A percentile compares a stretch with the other conserved stretches of the same genome.
These are phyloP conservation scores for Loriculus beryllinus DNA, from an alignment of 2,797 vertebrate genomes.

Conservation along the genomic window DNA sequence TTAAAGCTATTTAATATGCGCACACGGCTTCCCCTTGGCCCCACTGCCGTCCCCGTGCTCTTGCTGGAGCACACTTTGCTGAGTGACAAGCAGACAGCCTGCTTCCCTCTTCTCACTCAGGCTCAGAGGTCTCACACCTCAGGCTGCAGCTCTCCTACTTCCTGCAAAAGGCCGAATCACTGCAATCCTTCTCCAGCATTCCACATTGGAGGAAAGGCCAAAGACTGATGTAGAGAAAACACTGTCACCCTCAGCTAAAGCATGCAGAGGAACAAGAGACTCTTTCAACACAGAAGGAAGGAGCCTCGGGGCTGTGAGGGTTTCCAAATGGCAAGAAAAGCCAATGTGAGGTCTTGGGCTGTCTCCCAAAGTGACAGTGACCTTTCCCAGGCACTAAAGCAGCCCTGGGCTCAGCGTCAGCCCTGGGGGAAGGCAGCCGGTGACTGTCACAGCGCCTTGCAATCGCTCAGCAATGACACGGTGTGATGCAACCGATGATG, in stretches of 20 bases:
- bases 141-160: neutral
- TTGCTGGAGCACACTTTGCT: fast-evolving
- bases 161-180: neutral
- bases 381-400: neutral
- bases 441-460: neutral
- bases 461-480: fast-evolving
- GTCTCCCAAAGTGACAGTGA: neutral
- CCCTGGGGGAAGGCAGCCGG: neutral
- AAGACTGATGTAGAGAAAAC: neutral
- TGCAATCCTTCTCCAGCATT: neutral
- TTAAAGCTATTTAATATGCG: fast-evolving
- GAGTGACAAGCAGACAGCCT: neutral
- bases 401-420: fast-evolving
- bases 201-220: neutral
- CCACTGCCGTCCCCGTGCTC: neutral
- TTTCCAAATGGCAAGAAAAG: neutral
- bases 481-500: neutral
- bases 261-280: neutral
- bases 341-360: fast-evolving
- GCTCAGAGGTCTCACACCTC: neutral
- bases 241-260: neutral
- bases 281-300: fast-evolving
- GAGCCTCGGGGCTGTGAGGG: neutral
- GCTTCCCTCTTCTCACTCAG: neutral
- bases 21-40: neutral